Base-by-base conservation (phyloP, 1,140 invertebrate species). In the Rhopalosiphum padi region DNA sequence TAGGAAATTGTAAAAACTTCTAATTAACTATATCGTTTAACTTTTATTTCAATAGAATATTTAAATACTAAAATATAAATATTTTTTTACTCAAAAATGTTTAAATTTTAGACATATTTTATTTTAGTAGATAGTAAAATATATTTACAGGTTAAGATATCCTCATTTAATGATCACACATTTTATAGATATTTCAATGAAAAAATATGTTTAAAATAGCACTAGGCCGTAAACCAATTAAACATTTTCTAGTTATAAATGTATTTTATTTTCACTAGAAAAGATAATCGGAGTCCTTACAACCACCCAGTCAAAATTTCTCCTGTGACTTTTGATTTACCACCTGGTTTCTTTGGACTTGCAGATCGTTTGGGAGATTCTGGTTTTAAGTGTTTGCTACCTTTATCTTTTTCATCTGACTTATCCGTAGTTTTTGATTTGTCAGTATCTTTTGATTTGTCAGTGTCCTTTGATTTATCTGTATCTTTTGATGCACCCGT, bases 251-350 rank as follows among this genome's bases (percentile, higher is more conserved):
- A 2, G 35, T 82, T 1, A 83, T 37, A 37, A 41, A 23, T 83
- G 2, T 83, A 41, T 83, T 53, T 53, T 25, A 23, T 23, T 35
- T 23, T 9, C 30, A 53, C n/a, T 35, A 88, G n/a, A 88, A 48
- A 88, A n/a, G 0, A 25, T 48, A n/a, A 55, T 90, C 9, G 22
- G 9, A n/a, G 30, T 68, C 22, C 51, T 95, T 96, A 97, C 41
- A 97, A 95, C 97, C 97, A 97, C 5, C 97, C 97, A 43, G 96
- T 96, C 86, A 97, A 96, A 25, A 96, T 95, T 95, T 96, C 96
- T 6, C 97, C 97, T 9, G 96, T 97, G 2, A 96, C 96, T 95
- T 96, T 97, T 22, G 97, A 97, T 94, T 96, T 97, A 86, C 96
- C 97, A 82, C 95, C 95, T 91, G 96, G 95, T 95, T 96, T 95